phyloP scores from a whole-genome alignment of 2,888 invertebrate genomes.

The Xestobium rufovillosum region DNA sequence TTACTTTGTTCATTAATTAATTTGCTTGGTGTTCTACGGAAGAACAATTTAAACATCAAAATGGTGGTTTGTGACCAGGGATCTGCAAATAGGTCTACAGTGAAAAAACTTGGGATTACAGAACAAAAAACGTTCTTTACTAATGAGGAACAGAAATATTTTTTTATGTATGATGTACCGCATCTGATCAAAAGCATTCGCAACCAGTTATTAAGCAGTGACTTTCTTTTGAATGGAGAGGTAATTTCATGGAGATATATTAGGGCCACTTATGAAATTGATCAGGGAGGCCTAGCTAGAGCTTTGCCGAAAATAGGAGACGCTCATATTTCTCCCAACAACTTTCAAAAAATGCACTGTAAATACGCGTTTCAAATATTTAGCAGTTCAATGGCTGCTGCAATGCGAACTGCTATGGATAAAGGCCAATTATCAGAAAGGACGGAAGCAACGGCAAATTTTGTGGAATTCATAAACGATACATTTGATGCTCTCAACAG shows the following conservation, averaged over 20 bases:
- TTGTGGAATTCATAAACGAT: not conserved
- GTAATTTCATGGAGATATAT: conserved; percentile 1
- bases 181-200: conserved; percentile 2
- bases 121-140: not conserved
- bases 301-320: not conserved
- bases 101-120: not conserved
- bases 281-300: not conserved
- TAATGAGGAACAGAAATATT: not conserved
- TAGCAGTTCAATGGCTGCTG: not conserved
- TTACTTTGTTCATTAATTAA: not conserved
- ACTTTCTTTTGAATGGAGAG: not conserved
- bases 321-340: not conserved
- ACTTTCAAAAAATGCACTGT: conserved; percentile 1
- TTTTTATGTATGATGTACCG: conserved; percentile 1
- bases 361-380: conserved; percentile 1
- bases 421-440: not conserved
- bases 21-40: not conserved
- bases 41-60: conserved; percentile 1
- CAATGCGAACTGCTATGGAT: conserved; percentile 1
- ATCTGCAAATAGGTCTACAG: not conserved
- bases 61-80: conserved; percentile 1
- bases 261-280: not conserved
- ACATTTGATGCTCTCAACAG: conserved; percentile 2
- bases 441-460: not conserved
- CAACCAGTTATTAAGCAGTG: not conserved